Evolutionary conservation across 2,888 invertebrate species (phyloP).

Genomic region (Xylota segnis): DNA sequence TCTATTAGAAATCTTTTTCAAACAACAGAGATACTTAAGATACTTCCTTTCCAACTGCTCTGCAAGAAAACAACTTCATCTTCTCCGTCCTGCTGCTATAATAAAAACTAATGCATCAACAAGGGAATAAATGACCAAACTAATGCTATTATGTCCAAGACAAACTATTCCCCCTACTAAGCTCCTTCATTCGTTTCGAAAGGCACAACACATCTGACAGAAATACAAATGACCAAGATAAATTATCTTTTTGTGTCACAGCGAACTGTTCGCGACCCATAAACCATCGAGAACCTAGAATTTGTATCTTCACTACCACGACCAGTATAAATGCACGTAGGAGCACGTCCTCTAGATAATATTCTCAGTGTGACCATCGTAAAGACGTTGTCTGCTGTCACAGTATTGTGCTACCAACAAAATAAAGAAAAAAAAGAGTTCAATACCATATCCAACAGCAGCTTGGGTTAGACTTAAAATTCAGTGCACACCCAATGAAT

Average conservation of each 20-base stretch:
- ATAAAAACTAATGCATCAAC: slow-evolving; percentile 1
- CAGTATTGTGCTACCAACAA: not conserved
- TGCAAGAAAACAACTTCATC: too few species aligned
- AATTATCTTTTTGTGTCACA: slow-evolving; percentile 64
- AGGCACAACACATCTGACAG: slow-evolving; percentile 52
- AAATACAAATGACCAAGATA: slow-evolving; percentile 71
- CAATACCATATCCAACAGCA: slow-evolving; percentile 29
- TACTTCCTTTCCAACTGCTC: too few species aligned
- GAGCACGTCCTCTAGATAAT: slow-evolving; percentile 47
- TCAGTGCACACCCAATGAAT: slow-evolving; percentile 55
- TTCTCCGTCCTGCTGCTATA: not conserved
- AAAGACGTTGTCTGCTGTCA: slow-evolving; percentile 25
- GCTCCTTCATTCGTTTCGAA: slow-evolving; percentile 15
- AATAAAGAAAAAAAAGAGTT: slow-evolving; percentile 17
- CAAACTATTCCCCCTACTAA: slow-evolving; percentile 36
- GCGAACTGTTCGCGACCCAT: slow-evolving; percentile 48
- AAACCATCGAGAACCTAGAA: slow-evolving; percentile 57
- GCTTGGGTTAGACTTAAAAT: slow-evolving; percentile 31
- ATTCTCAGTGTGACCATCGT: slow-evolving; percentile 30
- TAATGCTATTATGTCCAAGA: slow-evolving; percentile 47
- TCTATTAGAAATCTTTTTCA: too few species aligned
- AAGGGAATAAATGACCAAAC: slow-evolving; percentile 38
- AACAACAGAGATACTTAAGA: too few species aligned
- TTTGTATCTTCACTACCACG: slow-evolving; percentile 18
- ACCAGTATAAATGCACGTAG: not conserved